Base-by-base conservation (phyloP, 2,797 vertebrate species). In the Chelon labrosus region DNA sequence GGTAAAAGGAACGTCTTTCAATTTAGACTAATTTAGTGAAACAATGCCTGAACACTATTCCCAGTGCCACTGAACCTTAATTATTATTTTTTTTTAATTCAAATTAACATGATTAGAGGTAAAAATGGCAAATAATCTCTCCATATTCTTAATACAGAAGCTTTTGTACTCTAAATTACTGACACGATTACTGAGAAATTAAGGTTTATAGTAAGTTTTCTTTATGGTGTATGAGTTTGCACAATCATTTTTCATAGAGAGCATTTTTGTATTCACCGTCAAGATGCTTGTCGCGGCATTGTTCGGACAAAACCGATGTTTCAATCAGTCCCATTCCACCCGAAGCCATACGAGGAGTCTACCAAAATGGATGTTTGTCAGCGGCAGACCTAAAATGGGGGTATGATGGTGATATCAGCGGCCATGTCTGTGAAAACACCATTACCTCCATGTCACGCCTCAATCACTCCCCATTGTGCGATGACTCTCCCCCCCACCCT, bases 361-460 rank as follows among this genome's bases (percentile, higher is more conserved):
- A 72, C 85, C 83, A 89, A 92, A 91, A 90, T 89, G 86, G 86
- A 90, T 89, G 90, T 88, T 88, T 91, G 90, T 91, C 85, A 81
- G 88, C 75, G 14, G 77, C 87, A n/a, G 75, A 82, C 73, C 80
- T 87, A 87, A 91, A 88, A 89, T 88, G 88, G 85, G 89, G 85
- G 85, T 83, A 86, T 88, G 88, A 87, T 84, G 79, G 85, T 22
- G 86, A 86, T 93, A 92, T 90, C 85, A 84, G 84, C 80, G 31
- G 85, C 89, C 81, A 85, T 88, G 92, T 92, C 91, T 93, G 89
- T 92, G 91, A 93, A 93, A 93, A 92, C 91, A 91, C 90, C 80
- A 93, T 94, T 94, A 94, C 88, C 92, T 90, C 77, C 83, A 69
- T 85, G 92, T 94, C 93, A 93, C 84, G 91, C 93, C 91, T 94